These are phyloP conservation scores for Campoplex nolae DNA, from an alignment of 2,888 invertebrate species.

Conservation along the genomic window DNA sequence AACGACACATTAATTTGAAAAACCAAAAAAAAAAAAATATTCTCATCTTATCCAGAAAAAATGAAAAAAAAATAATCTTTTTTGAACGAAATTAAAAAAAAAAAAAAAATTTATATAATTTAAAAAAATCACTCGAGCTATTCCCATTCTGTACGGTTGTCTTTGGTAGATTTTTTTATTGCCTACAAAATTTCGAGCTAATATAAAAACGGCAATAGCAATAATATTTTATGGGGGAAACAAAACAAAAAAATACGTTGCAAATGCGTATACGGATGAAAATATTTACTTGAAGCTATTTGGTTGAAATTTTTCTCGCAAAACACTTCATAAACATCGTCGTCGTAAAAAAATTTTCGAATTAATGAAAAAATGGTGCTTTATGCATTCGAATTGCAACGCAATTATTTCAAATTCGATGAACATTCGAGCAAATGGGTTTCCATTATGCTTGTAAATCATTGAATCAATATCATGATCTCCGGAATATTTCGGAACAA, in stretches of 20 bases:
- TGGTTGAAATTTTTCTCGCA: no score
- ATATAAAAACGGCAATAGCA: no score
- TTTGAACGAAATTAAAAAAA: not conserved
- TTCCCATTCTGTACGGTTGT: not conserved
- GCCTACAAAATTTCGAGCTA: no score
- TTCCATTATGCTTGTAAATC: not conserved
- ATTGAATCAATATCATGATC: not conserved
- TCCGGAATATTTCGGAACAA: not conserved
- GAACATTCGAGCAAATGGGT: not conserved
- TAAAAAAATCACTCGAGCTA: not conserved
- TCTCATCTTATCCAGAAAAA: slow-evolving; percentile 1
- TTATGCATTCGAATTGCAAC: not conserved
- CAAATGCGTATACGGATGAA: no score
- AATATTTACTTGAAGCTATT: no score
- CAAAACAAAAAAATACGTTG: no score
- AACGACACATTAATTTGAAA: slow-evolving; percentile 68
- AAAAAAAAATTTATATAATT: not conserved
- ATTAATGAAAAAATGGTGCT: no score
- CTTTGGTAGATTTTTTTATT: no score
- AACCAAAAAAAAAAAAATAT: slow-evolving; percentile 28
- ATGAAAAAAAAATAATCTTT: not conserved
- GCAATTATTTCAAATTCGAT: not conserved
- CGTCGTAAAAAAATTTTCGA: no score
- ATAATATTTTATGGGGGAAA: no score
- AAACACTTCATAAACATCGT: no score